Percentiles rank a stretch among this genome's conserved stretches.
These are phyloP conservation scores for Catostomus latipinnis DNA, from an alignment of 2,797 vertebrate genomes.

Conservation along the genomic window DNA sequence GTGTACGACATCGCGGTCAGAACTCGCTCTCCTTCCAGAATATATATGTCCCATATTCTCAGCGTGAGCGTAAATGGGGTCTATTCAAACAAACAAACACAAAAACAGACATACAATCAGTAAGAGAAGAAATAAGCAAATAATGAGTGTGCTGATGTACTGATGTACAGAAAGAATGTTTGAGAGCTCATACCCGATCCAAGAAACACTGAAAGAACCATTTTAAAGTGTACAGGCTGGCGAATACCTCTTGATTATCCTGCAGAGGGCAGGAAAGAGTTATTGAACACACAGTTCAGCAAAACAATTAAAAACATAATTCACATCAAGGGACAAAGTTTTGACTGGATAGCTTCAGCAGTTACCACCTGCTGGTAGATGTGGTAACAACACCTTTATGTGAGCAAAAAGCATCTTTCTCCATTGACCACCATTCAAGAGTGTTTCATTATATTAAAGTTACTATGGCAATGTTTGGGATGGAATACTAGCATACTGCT, in stretches of 20 bases:
- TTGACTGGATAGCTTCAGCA: too few species aligned
- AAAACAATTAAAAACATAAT: not conserved
- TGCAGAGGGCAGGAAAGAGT: conserved; percentile 67
- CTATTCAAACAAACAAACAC: conserved; percentile 68
- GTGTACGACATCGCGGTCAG: conserved; percentile 98
- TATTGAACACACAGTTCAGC: not conserved
- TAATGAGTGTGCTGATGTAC: not conserved
- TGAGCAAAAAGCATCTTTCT: too few species aligned
- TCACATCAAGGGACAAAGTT: too few species aligned
- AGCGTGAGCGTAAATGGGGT: conserved; percentile 96
- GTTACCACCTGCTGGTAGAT: too few species aligned
- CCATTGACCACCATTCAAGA: too few species aligned
- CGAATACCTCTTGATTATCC: conserved; percentile 92
- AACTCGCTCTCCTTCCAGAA: conserved; percentile 93
- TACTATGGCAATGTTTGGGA: too few species aligned
- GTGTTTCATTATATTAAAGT: too few species aligned
- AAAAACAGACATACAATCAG: conserved; percentile 1
- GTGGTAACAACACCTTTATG: too few species aligned
- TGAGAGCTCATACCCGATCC: conserved; percentile 88
- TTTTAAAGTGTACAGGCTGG: conserved; percentile 96
- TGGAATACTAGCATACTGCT: too few species aligned
- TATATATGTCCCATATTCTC: conserved; percentile 99
- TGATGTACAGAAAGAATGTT: not conserved
- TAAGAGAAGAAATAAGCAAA: not conserved
- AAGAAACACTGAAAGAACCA: conserved; percentile 99